Evolutionary conservation across 2,888 invertebrate genomes (phyloP), one percentile per base, ranked within the genome.

Genomic region (Tuta absoluta): DNA sequence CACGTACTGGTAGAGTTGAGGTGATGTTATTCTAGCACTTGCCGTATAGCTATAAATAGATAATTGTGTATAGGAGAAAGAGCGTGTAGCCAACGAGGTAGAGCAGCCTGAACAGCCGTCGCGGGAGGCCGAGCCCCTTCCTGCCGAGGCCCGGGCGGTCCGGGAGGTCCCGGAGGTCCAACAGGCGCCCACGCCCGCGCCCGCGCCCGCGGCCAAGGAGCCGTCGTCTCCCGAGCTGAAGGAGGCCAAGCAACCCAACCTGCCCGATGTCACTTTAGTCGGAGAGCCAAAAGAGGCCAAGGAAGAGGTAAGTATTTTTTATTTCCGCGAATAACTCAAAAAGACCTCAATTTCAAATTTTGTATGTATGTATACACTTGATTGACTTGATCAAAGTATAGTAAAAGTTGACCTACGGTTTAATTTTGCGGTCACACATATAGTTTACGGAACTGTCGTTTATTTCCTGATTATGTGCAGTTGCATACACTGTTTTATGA

Each of bases 241-340:
- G 11, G 53, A 49, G 19, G 67, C 62, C 7, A 24, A 70, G 48
- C 68, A 67, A 17, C 68, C 71, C 0, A 89, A 86, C 59, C 68
- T 91, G 62, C 90, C 90, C 0, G 91, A 90, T 67, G 91, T 89
- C 10, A 87, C 87, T 1, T 68, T 86, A 0, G 90, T 89, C 0
- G 85, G 87, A 0, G 87, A 85, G 3, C 72, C 76, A 0, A 84
- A 82, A 21, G 88, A 87, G 33, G 83, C 85, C 7, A 84, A 77
- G 19, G 80, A 85, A 69, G 87, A 86, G 77, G 84, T 84, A 67
- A 53, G 17, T 19, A 45, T 53, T 23, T n/a, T 45, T 19, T 7
- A 48, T 10, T 3, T 0, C 0, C 1, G 14, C 23, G 58, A 33
- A 33, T 1, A 10, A n/a, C n/a, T n/a, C n/a, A n/a, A n/a, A n/a